Conservation (phyloP, 2,113 vertebrate genomes). For the Clarias gariepinus region DNA sequence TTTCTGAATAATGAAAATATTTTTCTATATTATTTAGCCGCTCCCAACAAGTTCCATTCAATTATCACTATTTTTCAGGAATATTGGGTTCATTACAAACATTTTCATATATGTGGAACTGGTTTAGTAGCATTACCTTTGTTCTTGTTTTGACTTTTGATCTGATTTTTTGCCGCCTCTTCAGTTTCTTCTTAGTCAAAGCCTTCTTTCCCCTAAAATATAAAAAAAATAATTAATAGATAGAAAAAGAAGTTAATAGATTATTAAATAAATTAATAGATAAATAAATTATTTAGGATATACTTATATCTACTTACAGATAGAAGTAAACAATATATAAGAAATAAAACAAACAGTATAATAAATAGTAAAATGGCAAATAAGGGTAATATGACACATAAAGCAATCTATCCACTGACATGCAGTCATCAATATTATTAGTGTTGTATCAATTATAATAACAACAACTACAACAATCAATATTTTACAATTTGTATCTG, state of each 20-base stretch:
- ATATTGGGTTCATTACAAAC: neutral
- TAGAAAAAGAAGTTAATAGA: too few relatives aligned
- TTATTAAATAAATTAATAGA: too few relatives aligned
- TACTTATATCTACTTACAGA: neutral
- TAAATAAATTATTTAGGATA: neutral
- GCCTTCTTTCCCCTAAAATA: slow-evolving; percentile 91
- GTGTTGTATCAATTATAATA: too few relatives aligned
- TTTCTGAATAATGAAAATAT: neutral
- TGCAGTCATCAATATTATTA: neutral
- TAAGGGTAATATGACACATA: neutral
- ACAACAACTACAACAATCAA: too few relatives aligned
- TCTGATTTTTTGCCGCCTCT: slow-evolving; percentile 96
- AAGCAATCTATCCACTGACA: neutral
- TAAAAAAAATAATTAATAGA: neutral
- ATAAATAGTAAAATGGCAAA: neutral
- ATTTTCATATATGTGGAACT: neutral
- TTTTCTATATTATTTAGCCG: neutral
- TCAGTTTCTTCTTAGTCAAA: slow-evolving; percentile 97
- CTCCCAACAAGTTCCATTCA: neutral
- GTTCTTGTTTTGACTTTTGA: slow-evolving; percentile 95
- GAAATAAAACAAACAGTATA: neutral
- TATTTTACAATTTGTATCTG: too few relatives aligned
- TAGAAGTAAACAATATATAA: neutral
- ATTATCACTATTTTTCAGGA: too few relatives aligned
- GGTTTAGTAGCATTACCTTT: slow-evolving; percentile 82